Conservation (phyloP, 2,113 vertebrate genomes). For the Bufo gargarizans region DNA sequence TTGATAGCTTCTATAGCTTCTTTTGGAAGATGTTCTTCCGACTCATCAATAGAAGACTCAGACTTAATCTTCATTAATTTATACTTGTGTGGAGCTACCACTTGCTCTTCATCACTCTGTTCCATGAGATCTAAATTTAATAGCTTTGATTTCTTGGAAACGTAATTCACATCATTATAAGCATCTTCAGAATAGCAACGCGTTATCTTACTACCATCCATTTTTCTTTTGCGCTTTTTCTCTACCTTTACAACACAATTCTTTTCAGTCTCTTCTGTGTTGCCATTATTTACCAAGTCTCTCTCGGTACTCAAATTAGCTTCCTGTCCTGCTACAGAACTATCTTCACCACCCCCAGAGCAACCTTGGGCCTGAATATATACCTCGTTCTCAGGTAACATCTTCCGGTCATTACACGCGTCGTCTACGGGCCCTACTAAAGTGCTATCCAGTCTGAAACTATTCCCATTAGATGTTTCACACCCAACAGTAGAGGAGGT, state of each 20-base stretch:
- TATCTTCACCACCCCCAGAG: conserved; percentile 76
- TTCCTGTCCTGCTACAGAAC: conserved; percentile 76
- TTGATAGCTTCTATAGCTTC: conserved; percentile 77
- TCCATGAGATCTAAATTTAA: conserved; percentile 74
- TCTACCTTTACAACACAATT: conserved; percentile 77
- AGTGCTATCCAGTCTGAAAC: conserved; percentile 80
- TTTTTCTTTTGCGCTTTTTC: conserved; percentile 83
- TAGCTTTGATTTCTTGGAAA: conserved; percentile 75
- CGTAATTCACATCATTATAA: conserved; percentile 78
- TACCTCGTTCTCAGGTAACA: conserved; percentile 74
- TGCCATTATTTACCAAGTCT: conserved; percentile 83
- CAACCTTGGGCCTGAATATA: conserved; percentile 78
- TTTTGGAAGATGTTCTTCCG: conserved; percentile 70
- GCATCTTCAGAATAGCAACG: conserved; percentile 85
- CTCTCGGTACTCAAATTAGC: conserved; percentile 82
- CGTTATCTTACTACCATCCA: conserved; percentile 79
- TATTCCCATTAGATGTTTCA: conserved; percentile 79
- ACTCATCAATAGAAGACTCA: conserved; percentile 77
- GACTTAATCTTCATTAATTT: conserved; percentile 77
- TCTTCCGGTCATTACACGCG: conserved; percentile 75
- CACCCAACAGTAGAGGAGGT: conserved; percentile 82
- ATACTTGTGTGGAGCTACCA: conserved; percentile 73
- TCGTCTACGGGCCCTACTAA: conserved; percentile 82
- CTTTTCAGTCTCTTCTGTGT: conserved; percentile 77
- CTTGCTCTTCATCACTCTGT: conserved; percentile 77